Percentiles rank a stretch among this genome's conserved stretches.
phyloP scores from a whole-genome alignment of 2,888 invertebrate species.

The Caenorhabditis zanzibari region DNA sequence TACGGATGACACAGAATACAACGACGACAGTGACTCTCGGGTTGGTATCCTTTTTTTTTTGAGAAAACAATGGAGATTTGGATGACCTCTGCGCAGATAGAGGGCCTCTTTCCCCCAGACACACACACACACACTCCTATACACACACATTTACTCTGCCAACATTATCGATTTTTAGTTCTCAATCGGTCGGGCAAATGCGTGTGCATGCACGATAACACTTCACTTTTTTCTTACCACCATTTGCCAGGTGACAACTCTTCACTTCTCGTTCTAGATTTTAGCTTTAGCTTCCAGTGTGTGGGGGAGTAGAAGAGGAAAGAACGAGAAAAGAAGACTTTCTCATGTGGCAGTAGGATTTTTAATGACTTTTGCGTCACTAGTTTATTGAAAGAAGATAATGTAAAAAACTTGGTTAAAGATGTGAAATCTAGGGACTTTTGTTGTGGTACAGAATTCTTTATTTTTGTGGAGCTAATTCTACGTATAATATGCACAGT shows the following conservation, averaged over 20 bases:
- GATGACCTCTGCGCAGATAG: constrained; percentile 43
- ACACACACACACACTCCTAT: constrained; percentile 22
- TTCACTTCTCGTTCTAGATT: constrained; percentile 6
- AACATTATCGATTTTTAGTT: constrained; percentile 27
- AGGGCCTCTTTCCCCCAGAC: constrained; percentile 12
- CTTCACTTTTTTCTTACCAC: constrained; percentile 7
- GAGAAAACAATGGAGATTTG: constrained; percentile 11
- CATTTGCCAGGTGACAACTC: constrained; percentile 16
- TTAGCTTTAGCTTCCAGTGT: background rate
- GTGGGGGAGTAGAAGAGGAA: background rate
- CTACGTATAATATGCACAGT: background rate
- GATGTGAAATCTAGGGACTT: background rate
- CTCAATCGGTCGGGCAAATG: background rate
- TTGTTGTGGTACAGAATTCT: background rate
- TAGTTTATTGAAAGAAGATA: background rate
- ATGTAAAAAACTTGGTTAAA: background rate
- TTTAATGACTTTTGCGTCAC: constrained; percentile 4
- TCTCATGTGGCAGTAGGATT: constrained; percentile 25
- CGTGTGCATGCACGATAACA: constrained; percentile 23
- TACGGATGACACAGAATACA: constrained; percentile 58
- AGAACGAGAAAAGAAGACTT: background rate
- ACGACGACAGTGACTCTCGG: constrained; percentile 52
- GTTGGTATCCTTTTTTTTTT: constrained; percentile 21
- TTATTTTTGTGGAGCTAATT: background rate
- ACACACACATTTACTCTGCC: constrained; percentile 7